These are phyloP conservation scores for Strigamia maritima DNA, from an alignment of 2,888 invertebrate genomes.

Conservation along the genomic window DNA sequence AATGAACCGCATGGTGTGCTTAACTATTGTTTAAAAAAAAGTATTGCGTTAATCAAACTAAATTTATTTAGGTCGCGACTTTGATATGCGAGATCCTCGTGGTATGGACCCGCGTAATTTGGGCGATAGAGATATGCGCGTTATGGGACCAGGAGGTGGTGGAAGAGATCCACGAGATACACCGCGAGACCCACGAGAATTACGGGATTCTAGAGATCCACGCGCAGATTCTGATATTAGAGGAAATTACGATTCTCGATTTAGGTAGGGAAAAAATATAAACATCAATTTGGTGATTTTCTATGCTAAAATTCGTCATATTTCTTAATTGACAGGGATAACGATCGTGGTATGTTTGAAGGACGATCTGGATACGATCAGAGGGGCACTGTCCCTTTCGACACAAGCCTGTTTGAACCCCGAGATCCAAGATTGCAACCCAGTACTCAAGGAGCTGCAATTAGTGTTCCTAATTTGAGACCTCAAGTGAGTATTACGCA, in stretches of 20 bases:
- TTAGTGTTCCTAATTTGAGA: not conserved
- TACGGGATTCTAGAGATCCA: slow-evolving; percentile 41
- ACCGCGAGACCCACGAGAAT: slow-evolving; percentile 44
- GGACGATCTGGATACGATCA: slow-evolving; percentile 9
- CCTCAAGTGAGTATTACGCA: not conserved
- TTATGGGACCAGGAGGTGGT: slow-evolving; percentile 50
- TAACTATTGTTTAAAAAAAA: not conserved
- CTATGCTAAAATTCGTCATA: not conserved
- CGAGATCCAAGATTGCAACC: slow-evolving; percentile 19
- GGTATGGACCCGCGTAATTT: slow-evolving; percentile 22
- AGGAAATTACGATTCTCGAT: slow-evolving; percentile 37
- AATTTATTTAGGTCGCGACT: slow-evolving; percentile 15
- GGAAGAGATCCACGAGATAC: slow-evolving; percentile 43
- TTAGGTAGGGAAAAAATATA: slow-evolving; percentile 17
- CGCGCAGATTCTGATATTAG: slow-evolving; percentile 37
- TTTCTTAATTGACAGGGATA: not conserved
- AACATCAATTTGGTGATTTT: no score
- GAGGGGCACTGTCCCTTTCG: not conserved
- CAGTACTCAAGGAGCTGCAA: not conserved
- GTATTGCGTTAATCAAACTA: not conserved
- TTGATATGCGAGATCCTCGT: slow-evolving; percentile 35
- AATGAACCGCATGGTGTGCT: not conserved
- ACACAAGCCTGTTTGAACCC: slow-evolving; percentile 1
- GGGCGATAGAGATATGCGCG: slow-evolving; percentile 75
- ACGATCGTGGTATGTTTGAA: slow-evolving; percentile 9